Conservation (phyloP, 1,140 invertebrate species). For the Rhyzopertha dominica region DNA sequence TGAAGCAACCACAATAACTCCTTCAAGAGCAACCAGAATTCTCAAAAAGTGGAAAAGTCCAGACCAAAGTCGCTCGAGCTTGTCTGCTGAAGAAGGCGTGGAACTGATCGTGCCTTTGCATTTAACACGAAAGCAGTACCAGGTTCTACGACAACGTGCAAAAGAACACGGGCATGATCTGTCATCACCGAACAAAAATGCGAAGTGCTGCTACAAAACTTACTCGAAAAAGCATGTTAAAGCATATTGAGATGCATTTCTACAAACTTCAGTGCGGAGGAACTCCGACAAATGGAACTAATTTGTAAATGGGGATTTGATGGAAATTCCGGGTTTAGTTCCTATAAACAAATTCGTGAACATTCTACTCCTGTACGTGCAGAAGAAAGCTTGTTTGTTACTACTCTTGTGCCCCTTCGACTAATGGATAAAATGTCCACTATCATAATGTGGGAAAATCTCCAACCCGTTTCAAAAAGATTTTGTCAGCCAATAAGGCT, state of each 20-base stretch:
- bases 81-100: too few species aligned
- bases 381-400: background rate
- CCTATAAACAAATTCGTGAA: background rate
- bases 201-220: too few species aligned
- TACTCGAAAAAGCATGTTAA: too few species aligned
- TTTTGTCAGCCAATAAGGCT: too few species aligned
- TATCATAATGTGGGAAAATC: background rate
- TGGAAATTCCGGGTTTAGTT: conserved; percentile 1
- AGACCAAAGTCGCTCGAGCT: too few species aligned
- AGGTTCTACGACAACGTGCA: background rate
- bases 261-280: too few species aligned
- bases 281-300: background rate
- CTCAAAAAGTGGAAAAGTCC: background rate
- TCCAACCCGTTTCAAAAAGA: too few species aligned
- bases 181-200: background rate
- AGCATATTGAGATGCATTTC: too few species aligned
- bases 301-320: conserved; percentile 3
- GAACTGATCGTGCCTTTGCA: too few species aligned
- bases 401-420: conserved; percentile 1
- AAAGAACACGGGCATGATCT: conserved; percentile 1
- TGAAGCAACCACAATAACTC: conserved; percentile 1
- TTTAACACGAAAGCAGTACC: background rate
- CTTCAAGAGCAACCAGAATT: background rate
- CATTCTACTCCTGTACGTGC: background rate
- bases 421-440: background rate